Conservation (phyloP, 2,113 vertebrate species). For the Eulacestoma nigropectus region DNA sequence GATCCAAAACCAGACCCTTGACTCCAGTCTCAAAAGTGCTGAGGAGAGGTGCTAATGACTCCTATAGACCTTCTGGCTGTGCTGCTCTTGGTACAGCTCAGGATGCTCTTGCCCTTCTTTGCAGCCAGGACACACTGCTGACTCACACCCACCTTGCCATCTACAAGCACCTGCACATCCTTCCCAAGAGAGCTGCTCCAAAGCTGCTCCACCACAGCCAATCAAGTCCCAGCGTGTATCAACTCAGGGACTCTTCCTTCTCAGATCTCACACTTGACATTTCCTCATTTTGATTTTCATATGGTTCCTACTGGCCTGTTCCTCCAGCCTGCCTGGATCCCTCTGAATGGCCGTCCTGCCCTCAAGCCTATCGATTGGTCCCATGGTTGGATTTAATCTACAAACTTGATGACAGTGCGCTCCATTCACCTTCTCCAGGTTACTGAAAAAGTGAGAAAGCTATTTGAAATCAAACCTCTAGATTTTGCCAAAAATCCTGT, state of each 20-base stretch:
- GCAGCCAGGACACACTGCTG: background rate
- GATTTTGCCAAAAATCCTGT: background rate
- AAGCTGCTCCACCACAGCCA: background rate
- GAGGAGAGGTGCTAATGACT: background rate
- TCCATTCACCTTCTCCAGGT: background rate
- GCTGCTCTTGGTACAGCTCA: background rate
- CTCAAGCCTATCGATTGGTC: background rate
- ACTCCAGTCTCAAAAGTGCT: background rate
- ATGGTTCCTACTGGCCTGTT: background rate
- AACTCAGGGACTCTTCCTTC: background rate
- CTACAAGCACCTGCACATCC: background rate
- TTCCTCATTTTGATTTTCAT: background rate
- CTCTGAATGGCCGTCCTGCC: background rate
- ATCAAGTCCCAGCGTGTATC: background rate
- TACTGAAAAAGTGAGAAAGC: background rate
- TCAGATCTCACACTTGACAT: background rate
- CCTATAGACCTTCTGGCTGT: background rate
- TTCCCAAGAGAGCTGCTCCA: background rate
- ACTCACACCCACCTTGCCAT: background rate
- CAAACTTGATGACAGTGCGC: background rate
- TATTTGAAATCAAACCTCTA: background rate
- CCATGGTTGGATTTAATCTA: background rate
- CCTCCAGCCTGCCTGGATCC: background rate
- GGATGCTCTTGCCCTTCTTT: background rate
- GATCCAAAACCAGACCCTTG: background rate